Base-by-base conservation (phyloP, 92 coral and sea anemone genomes). In the Umimayanthus kanabou region DNA sequence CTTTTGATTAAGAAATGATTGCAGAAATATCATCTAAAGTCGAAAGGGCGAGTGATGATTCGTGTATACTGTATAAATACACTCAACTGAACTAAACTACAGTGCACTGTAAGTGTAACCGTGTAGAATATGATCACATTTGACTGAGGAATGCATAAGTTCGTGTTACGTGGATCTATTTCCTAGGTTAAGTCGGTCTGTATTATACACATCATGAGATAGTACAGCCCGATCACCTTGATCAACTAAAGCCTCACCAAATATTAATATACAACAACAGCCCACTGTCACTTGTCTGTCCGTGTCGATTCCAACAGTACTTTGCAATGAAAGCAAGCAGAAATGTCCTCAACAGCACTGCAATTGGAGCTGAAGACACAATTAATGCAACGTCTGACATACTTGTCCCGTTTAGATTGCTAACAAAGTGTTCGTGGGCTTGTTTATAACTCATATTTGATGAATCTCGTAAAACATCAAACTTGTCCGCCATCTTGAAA, bases 331-430 rank as follows among this genome's bases (percentile, higher is more conserved):
- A 67, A 67, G 77, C 77, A 42, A 82, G 81, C 49, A 94, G 23
- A 39, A 92, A 87, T 9, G 98, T 87, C 87, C 99, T 92, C 10
- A 97, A 77, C 9, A 97, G 7, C 84, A 95, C 90, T 39, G 92
- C 95, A 47, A 76, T 55, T 73, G 99, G 98, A 28, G 98, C 94
- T 30, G 92, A 91, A 20, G 95, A 90, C 58, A 83, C 92, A 66
- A 92, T 91, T 14, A 80, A 30, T 13, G 93, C 84, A 47, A 97
- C 91, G 87, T 97, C 99, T 9, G 88, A 39, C 78, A 93, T 47
- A 55, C 94, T 79, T 67, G 99, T 97, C 1, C 99, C 99, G 85
- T 97, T 97, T 57, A 95, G 89, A 89, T 95, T 89, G 86, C 98
- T 97, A 42, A 95, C 93, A 91, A 97, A 97, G n/a, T 73, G 87